phyloP scores from a whole-genome alignment of 2,888 invertebrate species.

The Drosophila birchii region DNA sequence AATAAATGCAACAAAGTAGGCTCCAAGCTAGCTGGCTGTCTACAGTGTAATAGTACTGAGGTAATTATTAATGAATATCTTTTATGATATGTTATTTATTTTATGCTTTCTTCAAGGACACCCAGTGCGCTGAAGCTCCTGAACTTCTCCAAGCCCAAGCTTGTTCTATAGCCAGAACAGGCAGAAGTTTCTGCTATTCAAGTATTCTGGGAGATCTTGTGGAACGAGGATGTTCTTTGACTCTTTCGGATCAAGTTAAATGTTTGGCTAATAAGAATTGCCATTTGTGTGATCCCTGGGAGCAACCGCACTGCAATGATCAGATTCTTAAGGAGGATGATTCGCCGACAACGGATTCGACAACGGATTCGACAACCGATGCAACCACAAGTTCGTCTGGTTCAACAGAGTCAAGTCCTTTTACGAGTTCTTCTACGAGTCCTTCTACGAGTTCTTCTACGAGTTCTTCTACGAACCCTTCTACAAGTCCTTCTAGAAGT shows the following conservation, averaged over 20 bases:
- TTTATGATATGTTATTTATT: not conserved
- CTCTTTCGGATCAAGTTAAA: conserved; percentile 45
- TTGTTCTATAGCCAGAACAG: conserved; percentile 54
- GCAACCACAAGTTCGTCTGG: conserved; percentile 28
- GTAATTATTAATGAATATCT: conserved; percentile 43
- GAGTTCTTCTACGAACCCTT: not conserved
- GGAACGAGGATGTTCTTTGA: conserved; percentile 52
- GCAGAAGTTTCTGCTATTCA: conserved; percentile 61
- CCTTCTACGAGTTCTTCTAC: not conserved
- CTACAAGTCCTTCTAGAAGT: conserved; percentile 2
- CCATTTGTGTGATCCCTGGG: conserved; percentile 59
- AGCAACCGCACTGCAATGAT: conserved; percentile 46
- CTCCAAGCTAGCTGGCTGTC: conserved; percentile 52
- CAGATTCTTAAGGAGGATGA: conserved; percentile 22
- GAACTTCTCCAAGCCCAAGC: conserved; percentile 26
- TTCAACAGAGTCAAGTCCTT: conserved; percentile 2
- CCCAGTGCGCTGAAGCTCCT: conserved; percentile 40
- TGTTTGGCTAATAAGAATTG: conserved; percentile 55
- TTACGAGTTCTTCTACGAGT: conserved; percentile 8
- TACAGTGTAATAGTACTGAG: conserved; percentile 67
- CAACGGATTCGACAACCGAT: conserved; percentile 8
- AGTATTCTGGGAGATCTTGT: conserved; percentile 30
- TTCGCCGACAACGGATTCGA: conserved; percentile 9
- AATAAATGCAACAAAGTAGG: conserved; percentile 68
- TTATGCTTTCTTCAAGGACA: conserved; percentile 20